Evolutionary conservation across 2,888 invertebrate species (phyloP), one percentile per base, ranked within the genome.

Genomic region (Sesia bembeciformis): DNA sequence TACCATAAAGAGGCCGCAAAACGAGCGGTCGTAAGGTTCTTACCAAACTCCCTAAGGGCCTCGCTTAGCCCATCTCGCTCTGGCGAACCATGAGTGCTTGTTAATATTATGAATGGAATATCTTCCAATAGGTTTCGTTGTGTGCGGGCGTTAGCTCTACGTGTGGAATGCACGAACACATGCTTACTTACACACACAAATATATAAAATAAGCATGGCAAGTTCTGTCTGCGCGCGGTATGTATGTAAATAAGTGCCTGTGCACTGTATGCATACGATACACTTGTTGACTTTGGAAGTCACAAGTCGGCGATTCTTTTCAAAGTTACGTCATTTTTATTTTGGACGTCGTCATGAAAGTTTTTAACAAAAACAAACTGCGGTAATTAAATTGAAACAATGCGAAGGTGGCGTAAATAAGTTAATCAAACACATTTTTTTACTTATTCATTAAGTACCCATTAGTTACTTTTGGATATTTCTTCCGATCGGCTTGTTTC

Each of bases 91-190:
- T 84, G 81, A 85, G 82, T 74, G 81, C 84, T 81, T 85, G 84
- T 85, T 84, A 82, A 83, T 81, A 82, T 84, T 84, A 86, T 86
- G 86, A 86, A 86, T 86, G 85, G 79, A 85, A 76, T 76, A 76
- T 82, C 81, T 79, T 74, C 73, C 61, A 68, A 75, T 65, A 56
- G 56, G 52, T 55, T 54, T 56, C 46, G 54, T 56, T 64, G 77
- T 79, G 76, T 76, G 76, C 54, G 54, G 39, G 53, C 49, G 56
- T 52, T 51, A 57, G 53, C 49, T 52, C 54, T 55, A 52, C 51
- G 41, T 39, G 41, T 4, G 40, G 41, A 51, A 49, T 8, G 54
- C 50, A 57, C 53, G 53, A 7, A 41, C 59, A 40, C 57, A 50
- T 54, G 54, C 57, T 41, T 40, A 38, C 49, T 38, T 5, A 23